Base-by-base conservation (phyloP, 2,797 vertebrate genomes). In the Siniperca scherzeri region DNA sequence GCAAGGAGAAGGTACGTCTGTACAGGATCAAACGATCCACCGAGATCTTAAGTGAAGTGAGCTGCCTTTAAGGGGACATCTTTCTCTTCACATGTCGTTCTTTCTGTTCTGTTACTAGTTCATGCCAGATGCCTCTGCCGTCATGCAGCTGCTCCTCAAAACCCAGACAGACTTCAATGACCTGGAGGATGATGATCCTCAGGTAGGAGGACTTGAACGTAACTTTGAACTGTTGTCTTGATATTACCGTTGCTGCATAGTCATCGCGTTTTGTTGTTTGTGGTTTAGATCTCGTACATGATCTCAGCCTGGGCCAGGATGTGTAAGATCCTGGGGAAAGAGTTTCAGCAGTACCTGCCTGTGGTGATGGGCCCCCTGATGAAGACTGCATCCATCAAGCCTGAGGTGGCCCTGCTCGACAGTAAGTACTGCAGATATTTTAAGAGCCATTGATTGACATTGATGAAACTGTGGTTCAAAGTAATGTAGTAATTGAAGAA, bases 291-390 rank as follows among this genome's bases (percentile, higher is more conserved):
- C 85, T 99, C 99, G 3, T 99, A 99, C 93, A 99, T 99, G 98
- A 99, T 99, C 92, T 99, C 98, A 0, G 99, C 99, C 5, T 99
- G 99, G 99, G 99, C 99, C 73, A 94, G 99, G 89, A 99, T 99
- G 98, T 99, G 99, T 78, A 99, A 99, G 95, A 99, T 99, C 88
- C 95, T 99, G 85, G 99, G 99, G 38, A 99, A 99, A 83, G 98
- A 99, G 90, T 99, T 99, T 84, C 99, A 99, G 90, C 99, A 99
- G 85, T 99, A 99, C 83, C 97, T 99, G 65, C 98, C 98, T 0
- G 98, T 99, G 92, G 99, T 99, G 69, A 99, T 99, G 99, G 98
- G 98, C 1, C 99, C 99, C 19, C 94, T 99, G 70, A 99, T 99
- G 98, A 99, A 99, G 94, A 99, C 99, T 0, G 99, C 99, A 70